phyloP scores from a whole-genome alignment of 2,888 invertebrate species.

The Camponotus fellah region DNA sequence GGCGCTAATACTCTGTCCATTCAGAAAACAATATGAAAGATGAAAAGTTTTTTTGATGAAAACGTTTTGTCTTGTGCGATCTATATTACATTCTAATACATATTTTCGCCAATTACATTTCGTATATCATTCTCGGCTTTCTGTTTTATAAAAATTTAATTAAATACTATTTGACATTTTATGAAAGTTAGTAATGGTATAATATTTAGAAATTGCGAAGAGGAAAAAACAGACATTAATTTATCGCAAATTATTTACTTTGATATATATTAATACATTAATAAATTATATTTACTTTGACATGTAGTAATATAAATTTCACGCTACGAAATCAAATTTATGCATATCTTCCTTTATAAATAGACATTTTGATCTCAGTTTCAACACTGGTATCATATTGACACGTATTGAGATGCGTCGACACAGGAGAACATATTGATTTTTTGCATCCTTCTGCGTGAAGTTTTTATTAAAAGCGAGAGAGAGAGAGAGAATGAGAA shows the following conservation, averaged over 20 bases:
- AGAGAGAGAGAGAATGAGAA: neutral
- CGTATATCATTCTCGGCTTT: neutral
- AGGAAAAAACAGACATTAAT: neutral
- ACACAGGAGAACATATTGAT: slow-evolving; percentile 24
- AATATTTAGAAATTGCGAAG: neutral
- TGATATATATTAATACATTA: neutral
- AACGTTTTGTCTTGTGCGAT: neutral
- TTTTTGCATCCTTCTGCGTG: slow-evolving; percentile 1
- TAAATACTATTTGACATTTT: slow-evolving; percentile 15
- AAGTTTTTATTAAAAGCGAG: slow-evolving; percentile 25
- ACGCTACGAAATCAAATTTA: neutral
- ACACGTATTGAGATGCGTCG: slow-evolving; percentile 25
- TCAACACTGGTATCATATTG: slow-evolving; percentile 20
- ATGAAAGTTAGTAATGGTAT: neutral
- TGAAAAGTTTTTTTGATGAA: neutral
- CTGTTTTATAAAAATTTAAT: neutral
- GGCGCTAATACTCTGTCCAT: slow-evolving; percentile 5
- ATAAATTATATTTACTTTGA: neutral
- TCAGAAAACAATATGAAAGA: slow-evolving; percentile 13
- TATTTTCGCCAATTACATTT: neutral
- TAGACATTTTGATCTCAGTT: slow-evolving; percentile 15
- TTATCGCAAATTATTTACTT: neutral
- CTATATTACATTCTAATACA: slow-evolving; percentile 13
- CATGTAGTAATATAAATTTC: neutral
- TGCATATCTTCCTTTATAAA: slow-evolving; percentile 13